Base-by-base conservation (phyloP, 2,888 invertebrate genomes). In the Tenthredo scrophulariae region DNA sequence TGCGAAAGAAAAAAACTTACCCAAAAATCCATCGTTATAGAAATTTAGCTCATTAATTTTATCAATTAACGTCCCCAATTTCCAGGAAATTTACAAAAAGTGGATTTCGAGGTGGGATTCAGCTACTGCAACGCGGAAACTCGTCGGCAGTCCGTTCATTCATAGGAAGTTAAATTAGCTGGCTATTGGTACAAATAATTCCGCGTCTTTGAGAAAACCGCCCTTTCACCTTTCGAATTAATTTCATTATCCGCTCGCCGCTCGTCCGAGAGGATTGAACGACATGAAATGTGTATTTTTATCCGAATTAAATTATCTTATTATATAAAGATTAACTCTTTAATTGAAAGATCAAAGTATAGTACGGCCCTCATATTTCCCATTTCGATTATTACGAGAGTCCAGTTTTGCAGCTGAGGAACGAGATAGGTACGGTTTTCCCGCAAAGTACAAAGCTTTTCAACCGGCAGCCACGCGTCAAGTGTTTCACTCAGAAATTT, bases 401-500 rank as follows among this genome's bases (percentile, higher is more conserved):
- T 77, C 50, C 43, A 74, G 26, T 22, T 40, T 10, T 74, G 26
- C 26, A 74, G 74, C 43, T 40, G 40, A 40, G 33, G 15, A 33
- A 67, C 67, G 33, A 62, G 37, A 37, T 37, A 37, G 54, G 26
- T 13, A 26, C n/a, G 9, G 29, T 72, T n/a, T n/a, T 22, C 5
- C 22, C 75, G 46, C 22, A 13, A 6, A n/a, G 9, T 77, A 77
- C 18, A 77, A 46, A 77, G 46, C 46, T 33, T 67, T 22, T 13
- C 62, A 29, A 50, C 46, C 9, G 13, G 22, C 18, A 29, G 54
- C 46, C 54, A 62, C 46, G 80, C 83, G 67, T 70, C 83, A 26
- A 83, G 83, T 83, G 83, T 67, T 83, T 83, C 83, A 50, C 83
- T 46, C 46, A 70, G 65, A 83, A 83, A 83, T 83, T 83, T 70